A percentile compares a stretch with the other conserved stretches of the same genome.
Conservation (phyloP, 2,113 vertebrate genomes). For the Hipposideros armiger region DNA sequence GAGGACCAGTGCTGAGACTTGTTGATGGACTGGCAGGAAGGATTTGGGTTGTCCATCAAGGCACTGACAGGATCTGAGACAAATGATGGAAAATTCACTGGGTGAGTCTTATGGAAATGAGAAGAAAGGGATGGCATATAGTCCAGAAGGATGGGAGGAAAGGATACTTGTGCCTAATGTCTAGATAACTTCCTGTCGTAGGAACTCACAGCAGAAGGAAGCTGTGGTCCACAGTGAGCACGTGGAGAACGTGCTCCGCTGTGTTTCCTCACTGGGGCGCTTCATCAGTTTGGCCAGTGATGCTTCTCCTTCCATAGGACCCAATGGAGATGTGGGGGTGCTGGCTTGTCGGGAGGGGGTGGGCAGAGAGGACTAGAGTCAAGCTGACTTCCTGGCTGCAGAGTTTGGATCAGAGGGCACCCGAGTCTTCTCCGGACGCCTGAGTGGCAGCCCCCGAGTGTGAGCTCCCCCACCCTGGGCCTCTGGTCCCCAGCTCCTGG, state of each 20-base stretch:
- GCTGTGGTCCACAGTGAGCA: not conserved
- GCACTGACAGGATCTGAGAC: not conserved
- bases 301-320: not conserved
- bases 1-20: not conserved
- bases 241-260: rapidly evolving
- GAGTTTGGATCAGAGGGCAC: not conserved
- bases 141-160: rapidly evolving
- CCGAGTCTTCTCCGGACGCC: not conserved
- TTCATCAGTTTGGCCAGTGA: no score
- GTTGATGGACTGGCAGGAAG: rapidly evolving
- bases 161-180: rapidly evolving
- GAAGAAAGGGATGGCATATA: rapidly evolving
- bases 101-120: not conserved
- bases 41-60: not conserved
- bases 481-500: not conserved
- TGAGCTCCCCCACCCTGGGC: not conserved
- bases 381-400: rapidly evolving
- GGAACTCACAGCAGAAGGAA: not conserved
- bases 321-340: not conserved
- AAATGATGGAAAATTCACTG: not conserved
- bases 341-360: rapidly evolving
- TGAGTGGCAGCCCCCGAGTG: not conserved
- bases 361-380: rapidly evolving
- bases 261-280: rapidly evolving
- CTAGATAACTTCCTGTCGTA: rapidly evolving